Evolutionary conservation across 2,113 vertebrate genomes (phyloP).

Genomic region (Cyprichromis sp.): DNA sequence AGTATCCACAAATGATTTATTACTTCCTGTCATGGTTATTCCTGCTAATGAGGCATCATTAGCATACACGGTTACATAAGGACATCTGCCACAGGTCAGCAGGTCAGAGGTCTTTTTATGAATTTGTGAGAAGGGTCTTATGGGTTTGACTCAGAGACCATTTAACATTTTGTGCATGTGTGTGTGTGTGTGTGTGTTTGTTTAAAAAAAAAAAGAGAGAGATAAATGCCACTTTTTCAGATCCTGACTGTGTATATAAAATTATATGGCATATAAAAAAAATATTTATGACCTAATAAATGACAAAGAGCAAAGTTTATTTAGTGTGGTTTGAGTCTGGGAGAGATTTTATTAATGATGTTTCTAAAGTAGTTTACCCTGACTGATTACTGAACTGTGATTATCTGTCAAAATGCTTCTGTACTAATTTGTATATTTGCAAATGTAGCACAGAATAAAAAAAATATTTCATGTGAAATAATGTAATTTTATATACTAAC

Average conservation of each 20-base stretch:
- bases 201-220: fast-evolving
- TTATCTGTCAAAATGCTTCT: background rate
- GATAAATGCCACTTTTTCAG: background rate
- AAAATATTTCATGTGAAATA: background rate
- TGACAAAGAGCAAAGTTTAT: background rate
- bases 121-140: background rate
- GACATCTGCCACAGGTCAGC: background rate
- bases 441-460: background rate
- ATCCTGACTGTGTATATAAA: background rate
- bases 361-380: background rate
- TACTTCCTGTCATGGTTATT: slow-evolving; percentile 28
- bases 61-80: slow-evolving; percentile 33
- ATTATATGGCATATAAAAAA: background rate
- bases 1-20: slow-evolving; percentile 60
- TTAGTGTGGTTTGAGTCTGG: background rate
- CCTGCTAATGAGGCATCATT: slow-evolving; percentile 53
- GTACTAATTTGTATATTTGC: background rate
- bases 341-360: background rate
- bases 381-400: background rate
- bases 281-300: background rate
- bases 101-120: background rate
- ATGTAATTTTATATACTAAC: background rate
- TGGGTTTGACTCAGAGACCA: background rate
- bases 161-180: background rate
- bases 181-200: background rate